phyloP scores from a whole-genome alignment of 2,888 invertebrate species.

The Cantharis lateralis region DNA sequence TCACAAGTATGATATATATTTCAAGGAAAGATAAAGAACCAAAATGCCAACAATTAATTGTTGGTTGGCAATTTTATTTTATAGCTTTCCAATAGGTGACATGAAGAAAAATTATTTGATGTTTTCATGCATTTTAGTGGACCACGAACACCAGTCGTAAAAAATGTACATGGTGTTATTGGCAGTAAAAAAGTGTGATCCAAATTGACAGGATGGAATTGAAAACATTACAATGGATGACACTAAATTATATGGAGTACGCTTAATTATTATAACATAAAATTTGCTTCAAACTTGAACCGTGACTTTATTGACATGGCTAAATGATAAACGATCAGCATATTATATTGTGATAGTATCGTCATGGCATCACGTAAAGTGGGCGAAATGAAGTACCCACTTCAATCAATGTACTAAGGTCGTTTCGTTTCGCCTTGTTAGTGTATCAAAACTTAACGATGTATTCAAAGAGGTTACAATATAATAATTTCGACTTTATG shows the following conservation, averaged over 20 bases:
- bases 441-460: background rate
- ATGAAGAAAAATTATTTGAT: background rate
- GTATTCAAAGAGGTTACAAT: background rate
- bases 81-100: background rate
- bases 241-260: background rate
- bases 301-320: background rate
- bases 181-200: background rate
- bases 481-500: background rate
- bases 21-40: background rate
- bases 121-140: too few species aligned
- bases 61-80: background rate
- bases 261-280: background rate
- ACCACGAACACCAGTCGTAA: too few species aligned
- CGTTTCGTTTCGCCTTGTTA: background rate
- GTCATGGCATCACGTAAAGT: background rate
- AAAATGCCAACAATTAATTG: background rate
- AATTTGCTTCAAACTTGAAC: background rate
- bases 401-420: background rate
- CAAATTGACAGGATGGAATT: background rate
- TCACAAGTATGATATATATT: background rate
- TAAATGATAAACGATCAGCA: background rate
- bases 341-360: background rate
- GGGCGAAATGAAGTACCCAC: background rate
- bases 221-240: background rate
- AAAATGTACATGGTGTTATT: background rate